phyloP scores from a whole-genome alignment of 2,888 invertebrate species.

The Leptinotarsa juncta region DNA sequence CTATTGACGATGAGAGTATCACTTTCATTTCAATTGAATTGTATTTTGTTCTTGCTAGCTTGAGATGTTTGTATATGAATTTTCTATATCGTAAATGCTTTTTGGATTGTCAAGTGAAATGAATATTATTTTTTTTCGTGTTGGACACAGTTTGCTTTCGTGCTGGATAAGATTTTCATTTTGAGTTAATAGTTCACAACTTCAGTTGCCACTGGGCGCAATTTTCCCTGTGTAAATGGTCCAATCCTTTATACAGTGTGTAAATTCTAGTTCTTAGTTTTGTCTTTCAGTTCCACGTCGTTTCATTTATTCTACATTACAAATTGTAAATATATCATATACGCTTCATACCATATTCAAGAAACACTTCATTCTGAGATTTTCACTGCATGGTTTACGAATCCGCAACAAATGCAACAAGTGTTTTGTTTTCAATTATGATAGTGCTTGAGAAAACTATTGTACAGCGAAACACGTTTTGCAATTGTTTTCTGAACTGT shows the following conservation, averaged over 20 bases:
- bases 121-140: slow-evolving; percentile 1
- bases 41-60: not conserved
- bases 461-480: no score
- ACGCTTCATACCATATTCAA: no score
- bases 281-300: no score
- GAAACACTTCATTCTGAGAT: no score
- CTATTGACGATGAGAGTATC: slow-evolving; percentile 10
- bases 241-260: slow-evolving; percentile 8
- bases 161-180: not conserved
- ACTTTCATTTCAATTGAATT: not conserved
- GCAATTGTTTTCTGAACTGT: no score
- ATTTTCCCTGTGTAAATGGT: not conserved
- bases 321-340: no score
- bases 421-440: no score
- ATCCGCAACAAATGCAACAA: no score
- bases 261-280: no score
- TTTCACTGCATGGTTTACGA: no score
- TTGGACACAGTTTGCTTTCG: not conserved
- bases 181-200: slow-evolving; percentile 22
- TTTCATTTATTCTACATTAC: no score
- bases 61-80: slow-evolving; percentile 8
- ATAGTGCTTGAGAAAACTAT: no score
- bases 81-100: not conserved
- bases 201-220: slow-evolving; percentile 8
- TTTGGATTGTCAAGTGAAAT: not conserved